phyloP scores from a whole-genome alignment of 2,113 vertebrate species.

The Stomatorhinus ivindoensis region DNA sequence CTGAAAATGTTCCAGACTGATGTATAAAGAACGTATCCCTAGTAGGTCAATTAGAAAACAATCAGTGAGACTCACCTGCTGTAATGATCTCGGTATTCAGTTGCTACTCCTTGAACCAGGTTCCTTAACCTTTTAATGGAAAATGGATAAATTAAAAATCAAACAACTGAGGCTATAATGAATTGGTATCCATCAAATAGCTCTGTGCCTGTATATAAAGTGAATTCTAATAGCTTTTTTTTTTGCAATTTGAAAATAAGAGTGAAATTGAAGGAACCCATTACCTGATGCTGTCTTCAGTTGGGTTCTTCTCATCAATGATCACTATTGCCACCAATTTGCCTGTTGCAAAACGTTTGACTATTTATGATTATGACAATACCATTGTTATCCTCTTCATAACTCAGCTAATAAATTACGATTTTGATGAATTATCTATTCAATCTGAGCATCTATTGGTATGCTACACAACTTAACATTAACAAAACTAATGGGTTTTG shows the following conservation, averaged over 20 bases:
- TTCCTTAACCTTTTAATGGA: constrained; percentile 73
- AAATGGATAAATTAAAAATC: constrained; percentile 26
- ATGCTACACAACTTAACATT: background rate
- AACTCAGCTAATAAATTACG: background rate
- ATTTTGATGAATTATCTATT: background rate
- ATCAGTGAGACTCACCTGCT: constrained; percentile 66
- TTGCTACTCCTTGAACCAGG: constrained; percentile 82
- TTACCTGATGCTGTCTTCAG: constrained; percentile 80
- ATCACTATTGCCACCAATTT: constrained; percentile 89
- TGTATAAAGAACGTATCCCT: background rate
- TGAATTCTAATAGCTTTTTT: background rate
- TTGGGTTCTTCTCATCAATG: constrained; percentile 85
- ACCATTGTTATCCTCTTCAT: background rate
- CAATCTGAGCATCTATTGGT: background rate
- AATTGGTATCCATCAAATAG: background rate
- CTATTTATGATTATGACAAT: background rate
- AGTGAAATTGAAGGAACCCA: background rate
- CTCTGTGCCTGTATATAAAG: background rate
- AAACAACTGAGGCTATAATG: constrained; percentile 3
- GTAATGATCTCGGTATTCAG: constrained; percentile 82
- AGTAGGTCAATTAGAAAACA: background rate
- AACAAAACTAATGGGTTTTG: background rate
- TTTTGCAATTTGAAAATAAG: background rate
- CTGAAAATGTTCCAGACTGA: background rate
- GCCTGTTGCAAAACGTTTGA: constrained; percentile 61